These are phyloP conservation scores for Dolichallabes microphthalmus DNA, from an alignment of 2,113 vertebrate genomes.

Conservation along the genomic window DNA sequence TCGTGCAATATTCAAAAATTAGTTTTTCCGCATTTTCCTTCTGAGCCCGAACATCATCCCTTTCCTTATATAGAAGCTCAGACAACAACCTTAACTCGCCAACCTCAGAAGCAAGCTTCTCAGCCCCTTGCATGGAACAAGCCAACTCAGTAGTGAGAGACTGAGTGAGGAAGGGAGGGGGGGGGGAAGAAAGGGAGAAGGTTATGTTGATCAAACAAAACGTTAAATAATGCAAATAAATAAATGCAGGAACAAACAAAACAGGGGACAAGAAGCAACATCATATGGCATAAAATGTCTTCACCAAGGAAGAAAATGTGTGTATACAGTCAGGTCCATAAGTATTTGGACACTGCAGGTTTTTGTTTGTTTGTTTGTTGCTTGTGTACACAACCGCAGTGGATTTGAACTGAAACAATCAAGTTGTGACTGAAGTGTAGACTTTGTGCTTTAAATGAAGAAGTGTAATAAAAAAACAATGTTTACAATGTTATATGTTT, in stretches of 20 bases:
- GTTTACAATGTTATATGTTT: no score
- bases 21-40: constrained; percentile 75
- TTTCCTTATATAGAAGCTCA: constrained; percentile 77
- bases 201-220: constrained; percentile 71
- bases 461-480: no score
- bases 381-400: no score
- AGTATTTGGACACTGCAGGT: no score
- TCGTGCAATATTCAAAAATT: constrained; percentile 73
- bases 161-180: constrained; percentile 76
- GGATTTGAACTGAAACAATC: no score
- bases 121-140: constrained; percentile 84
- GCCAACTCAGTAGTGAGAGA: constrained; percentile 90
- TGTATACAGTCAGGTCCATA: neutral
- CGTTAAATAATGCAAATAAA: constrained; percentile 47
- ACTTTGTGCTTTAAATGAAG: no score
- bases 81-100: constrained; percentile 83
- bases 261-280: constrained; percentile 51
- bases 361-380: no score
- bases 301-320: neutral
- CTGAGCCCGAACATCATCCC: constrained; percentile 74
- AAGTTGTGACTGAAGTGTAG: no score
- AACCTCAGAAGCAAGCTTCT: constrained; percentile 84
- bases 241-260: constrained; percentile 60
- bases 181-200: constrained; percentile 66
- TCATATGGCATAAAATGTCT: neutral